A percentile compares a stretch with the other conserved stretches of the same genome.
Conservation (phyloP, 2,797 vertebrate species). For the Clarias pachynema region DNA sequence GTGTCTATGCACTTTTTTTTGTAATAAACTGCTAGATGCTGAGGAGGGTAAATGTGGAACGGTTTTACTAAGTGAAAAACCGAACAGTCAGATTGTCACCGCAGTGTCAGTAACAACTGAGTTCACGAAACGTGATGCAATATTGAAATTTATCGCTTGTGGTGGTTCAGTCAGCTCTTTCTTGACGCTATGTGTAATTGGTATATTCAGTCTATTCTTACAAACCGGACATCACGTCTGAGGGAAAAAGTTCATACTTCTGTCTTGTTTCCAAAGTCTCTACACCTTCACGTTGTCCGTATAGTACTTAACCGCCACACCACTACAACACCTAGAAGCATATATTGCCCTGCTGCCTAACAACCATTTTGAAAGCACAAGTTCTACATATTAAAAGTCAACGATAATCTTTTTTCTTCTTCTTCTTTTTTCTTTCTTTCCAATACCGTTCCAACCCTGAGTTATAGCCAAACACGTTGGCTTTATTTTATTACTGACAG, state of each 20-base stretch:
- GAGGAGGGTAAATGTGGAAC: background rate
- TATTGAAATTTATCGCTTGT: background rate
- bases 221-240: background rate
- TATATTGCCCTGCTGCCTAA: background rate
- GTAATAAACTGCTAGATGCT: background rate
- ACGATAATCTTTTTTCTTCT: background rate
- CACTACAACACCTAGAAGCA: background rate
- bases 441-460: background rate
- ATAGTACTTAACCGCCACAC: background rate
- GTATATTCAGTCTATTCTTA: background rate
- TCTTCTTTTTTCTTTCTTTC: background rate
- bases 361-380: background rate
- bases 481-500: constrained; percentile 15
- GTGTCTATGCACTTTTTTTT: background rate
- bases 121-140: background rate
- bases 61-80: background rate
- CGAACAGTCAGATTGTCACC: background rate
- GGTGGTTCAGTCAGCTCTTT: background rate
- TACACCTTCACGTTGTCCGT: background rate
- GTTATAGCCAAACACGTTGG: background rate
- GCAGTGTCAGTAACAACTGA: background rate
- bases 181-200: background rate
- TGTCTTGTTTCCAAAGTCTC: background rate
- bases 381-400: background rate
- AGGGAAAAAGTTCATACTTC: background rate